Evolutionary conservation across 1,140 invertebrate genomes (phyloP).

Genomic region (Euborellia annulipes): DNA sequence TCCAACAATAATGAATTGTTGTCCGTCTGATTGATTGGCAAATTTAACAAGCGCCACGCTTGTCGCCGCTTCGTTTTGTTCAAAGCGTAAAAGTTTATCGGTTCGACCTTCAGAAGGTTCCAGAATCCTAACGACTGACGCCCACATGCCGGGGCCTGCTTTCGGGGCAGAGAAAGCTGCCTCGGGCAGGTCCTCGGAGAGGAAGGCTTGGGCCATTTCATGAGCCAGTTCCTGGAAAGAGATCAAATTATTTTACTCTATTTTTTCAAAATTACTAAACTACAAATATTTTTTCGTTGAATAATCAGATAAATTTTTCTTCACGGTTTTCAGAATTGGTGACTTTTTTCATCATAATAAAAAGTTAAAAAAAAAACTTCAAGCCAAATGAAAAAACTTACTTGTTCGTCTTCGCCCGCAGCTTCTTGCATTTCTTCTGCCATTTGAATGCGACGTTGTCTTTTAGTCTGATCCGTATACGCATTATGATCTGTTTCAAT

Average conservation of each 20-base stretch:
- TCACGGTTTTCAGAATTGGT: no score
- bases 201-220: constrained; percentile 92
- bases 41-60: constrained; percentile 60
- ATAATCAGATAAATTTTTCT: no score
- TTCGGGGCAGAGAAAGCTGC: constrained; percentile 88
- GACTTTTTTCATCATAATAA: no score
- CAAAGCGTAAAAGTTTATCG: constrained; percentile 61
- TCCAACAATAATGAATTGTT: constrained; percentile 66
- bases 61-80: constrained; percentile 94
- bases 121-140: constrained; percentile 81
- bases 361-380: no score
- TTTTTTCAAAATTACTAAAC: no score
- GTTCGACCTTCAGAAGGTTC: constrained; percentile 77
- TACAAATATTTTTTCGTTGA: no score
- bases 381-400: no score
- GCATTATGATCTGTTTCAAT: constrained; percentile 98
- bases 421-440: constrained; percentile 91
- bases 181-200: constrained; percentile 89
- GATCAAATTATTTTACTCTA: no score
- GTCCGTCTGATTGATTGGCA: constrained; percentile 47
- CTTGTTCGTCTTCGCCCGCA: constrained; percentile 80
- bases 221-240: constrained; percentile 56
- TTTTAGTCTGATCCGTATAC: constrained; percentile 94
- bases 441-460: constrained; percentile 66
- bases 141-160: constrained; percentile 93